These are phyloP conservation scores for Drosophila jambulina DNA, from an alignment of 1,140 invertebrate species.

Conservation along the genomic window DNA sequence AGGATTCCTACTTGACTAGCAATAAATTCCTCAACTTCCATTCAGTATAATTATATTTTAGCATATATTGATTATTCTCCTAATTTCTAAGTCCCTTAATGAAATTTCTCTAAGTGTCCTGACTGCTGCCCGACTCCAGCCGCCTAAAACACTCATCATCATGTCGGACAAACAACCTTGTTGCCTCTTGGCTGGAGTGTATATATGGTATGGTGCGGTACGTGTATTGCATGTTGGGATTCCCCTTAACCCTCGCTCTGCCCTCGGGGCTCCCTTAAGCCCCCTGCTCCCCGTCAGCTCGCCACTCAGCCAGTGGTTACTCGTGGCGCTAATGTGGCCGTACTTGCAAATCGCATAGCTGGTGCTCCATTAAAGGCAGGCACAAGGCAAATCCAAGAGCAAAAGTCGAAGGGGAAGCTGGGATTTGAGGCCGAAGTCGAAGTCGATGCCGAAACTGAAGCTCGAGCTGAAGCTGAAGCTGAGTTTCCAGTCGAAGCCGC, in stretches of 20 bases:
- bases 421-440: not conserved
- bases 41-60: not conserved
- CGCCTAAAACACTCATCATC: slow-evolving; percentile 81
- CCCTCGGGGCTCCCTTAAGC: slow-evolving; percentile 30
- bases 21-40: not conserved
- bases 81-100: not conserved
- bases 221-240: slow-evolving; percentile 39
- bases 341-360: slow-evolving; percentile 46
- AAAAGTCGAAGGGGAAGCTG: slow-evolving; percentile 15
- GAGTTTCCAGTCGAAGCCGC: slow-evolving; percentile 27
- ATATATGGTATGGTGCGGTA: slow-evolving; percentile 13
- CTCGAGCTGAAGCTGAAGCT: not conserved
- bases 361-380: slow-evolving; percentile 67
- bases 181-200: slow-evolving; percentile 63
- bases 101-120: slow-evolving; percentile 15
- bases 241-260: not conserved
- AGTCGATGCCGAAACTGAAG: slow-evolving; percentile 10
- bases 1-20: too few relatives aligned
- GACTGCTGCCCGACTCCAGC: slow-evolving; percentile 47
- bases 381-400: slow-evolving; percentile 29
- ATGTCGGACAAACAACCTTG: slow-evolving; percentile 82
- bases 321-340: slow-evolving; percentile 78
- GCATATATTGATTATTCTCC: not conserved
- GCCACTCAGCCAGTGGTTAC: slow-evolving; percentile 58
- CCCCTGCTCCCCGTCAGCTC: not conserved